A percentile compares a stretch with the other conserved stretches of the same genome.
Conservation (phyloP, 2,113 vertebrate genomes). For the Amia ocellicauda region DNA sequence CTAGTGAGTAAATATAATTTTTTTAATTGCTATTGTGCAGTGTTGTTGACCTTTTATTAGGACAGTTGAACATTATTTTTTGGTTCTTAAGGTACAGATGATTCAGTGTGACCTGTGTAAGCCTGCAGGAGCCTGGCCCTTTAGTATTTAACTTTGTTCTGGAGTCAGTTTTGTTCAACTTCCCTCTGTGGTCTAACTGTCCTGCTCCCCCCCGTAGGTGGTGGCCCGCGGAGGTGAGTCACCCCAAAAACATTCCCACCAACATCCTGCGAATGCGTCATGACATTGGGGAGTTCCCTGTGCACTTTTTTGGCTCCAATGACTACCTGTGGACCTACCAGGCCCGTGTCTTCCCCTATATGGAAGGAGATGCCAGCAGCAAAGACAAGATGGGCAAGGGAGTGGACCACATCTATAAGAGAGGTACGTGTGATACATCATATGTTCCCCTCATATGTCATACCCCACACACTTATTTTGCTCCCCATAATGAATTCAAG, state of each 20-base stretch:
- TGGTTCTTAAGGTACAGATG: no score
- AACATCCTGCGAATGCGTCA: conserved; percentile 97
- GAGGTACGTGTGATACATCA: no score
- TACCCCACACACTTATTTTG: no score
- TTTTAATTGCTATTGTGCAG: no score
- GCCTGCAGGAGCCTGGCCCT: no score
- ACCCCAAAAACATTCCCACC: conserved; percentile 86
- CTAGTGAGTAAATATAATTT: no score
- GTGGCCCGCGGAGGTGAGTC: conserved; percentile 98
- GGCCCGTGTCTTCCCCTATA: conserved; percentile 94
- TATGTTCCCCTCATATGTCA: no score
- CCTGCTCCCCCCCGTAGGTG: conserved; percentile 69
- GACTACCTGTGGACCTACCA: conserved; percentile 98
- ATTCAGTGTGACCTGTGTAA: no score
- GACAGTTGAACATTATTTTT: no score
- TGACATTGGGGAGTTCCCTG: conserved; percentile 92
- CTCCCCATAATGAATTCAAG: no score
- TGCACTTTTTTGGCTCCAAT: conserved; percentile 97
- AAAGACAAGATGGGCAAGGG: conserved; percentile 97
- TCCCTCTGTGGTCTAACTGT: not conserved
- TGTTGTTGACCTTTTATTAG: no score
- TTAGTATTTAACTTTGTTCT: no score
- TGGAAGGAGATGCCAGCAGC: conserved; percentile 97
- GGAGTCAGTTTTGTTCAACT: not conserved
- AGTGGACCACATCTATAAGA: conserved; percentile 90